Base-by-base conservation (phyloP, 2,113 vertebrate species). In the Lepus europaeus region DNA sequence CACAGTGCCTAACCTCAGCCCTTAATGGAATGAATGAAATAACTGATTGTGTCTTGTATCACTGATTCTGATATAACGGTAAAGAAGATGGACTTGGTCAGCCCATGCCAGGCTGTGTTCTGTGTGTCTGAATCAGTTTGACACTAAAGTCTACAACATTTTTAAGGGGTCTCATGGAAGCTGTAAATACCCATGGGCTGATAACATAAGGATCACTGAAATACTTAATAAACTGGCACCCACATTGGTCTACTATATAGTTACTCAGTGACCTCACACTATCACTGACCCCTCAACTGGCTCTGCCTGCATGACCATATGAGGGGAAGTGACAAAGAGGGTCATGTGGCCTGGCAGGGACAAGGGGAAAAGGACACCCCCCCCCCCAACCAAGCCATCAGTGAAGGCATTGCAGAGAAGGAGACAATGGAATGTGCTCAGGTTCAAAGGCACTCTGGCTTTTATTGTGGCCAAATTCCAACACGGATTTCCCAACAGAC, bases 401-500 rank as follows among this genome's bases (percentile, higher is more conserved):
- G 51, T 3, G 4, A 22, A 83, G 3, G 9, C 22, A 5, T 36
- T 3, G 0, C 3, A 27, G n/a, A 29, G 66, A 80, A 31, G 11
- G 23, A 81, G 20, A 64, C 2, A 12, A 7, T 2, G 51, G 66
- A 53, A 23, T n/a, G 72, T 68, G 29, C 66, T 92, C 51, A 29
- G 82, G 51, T 79, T 74, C 88, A 31, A 83, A 72, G 72, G 10
- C 22, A 69, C 49, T 81, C 74, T 22, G 64, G 29, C 23, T 59
- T 81, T 94, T 49, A 79, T 36, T 49, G 51, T 19, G 49, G 51
- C 70, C 79, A 90, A 79, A 56, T 79, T 76, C 39, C 19, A 61
- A 83, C 61, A 82, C 5, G n/a, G 68, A 78, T 64, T 89, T 96
- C 73, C 73, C 49, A 84, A 78, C 95, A 68, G 91, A 77, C 66